These are phyloP conservation scores for Neocloeon triangulifer DNA, from an alignment of 1,140 invertebrate genomes.

Conservation along the genomic window DNA sequence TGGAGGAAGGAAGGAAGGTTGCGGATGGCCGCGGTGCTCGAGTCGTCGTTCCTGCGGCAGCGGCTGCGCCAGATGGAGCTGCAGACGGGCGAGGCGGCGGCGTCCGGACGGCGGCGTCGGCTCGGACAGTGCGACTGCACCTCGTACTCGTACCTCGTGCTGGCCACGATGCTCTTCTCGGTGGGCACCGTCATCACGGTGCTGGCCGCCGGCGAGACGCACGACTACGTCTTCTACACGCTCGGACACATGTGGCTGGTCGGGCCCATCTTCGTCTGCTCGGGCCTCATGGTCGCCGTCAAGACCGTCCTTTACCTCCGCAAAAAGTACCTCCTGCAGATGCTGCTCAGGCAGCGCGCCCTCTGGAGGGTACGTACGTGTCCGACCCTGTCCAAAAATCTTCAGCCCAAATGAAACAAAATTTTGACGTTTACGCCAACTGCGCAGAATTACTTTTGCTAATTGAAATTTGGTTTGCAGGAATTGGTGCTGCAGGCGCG, in stretches of 20 bases:
- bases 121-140: constrained; percentile 38
- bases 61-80: constrained; percentile 29
- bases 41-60: constrained; percentile 30
- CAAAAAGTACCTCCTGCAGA: constrained; percentile 37
- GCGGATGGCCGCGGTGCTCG: constrained; percentile 32
- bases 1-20: too few species aligned
- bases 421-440: too few species aligned
- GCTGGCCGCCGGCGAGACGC: constrained; percentile 29
- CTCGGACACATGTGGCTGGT: constrained; percentile 43
- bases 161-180: constrained; percentile 34
- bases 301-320: constrained; percentile 39
- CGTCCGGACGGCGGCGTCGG: too few species aligned
- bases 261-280: constrained; percentile 41
- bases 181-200: constrained; percentile 38
- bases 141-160: constrained; percentile 36
- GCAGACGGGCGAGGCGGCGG: too few species aligned
- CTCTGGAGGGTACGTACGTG: constrained; percentile 26
- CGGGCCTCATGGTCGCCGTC: constrained; percentile 39
- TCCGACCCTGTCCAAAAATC: too few species aligned
- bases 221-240: constrained; percentile 29
- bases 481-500: constrained; percentile 25
- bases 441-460: too few species aligned
- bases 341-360: constrained; percentile 34
- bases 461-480: constrained; percentile 19
- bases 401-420: too few species aligned